phyloP scores from a whole-genome alignment of 2,797 vertebrate genomes.

The Poeciliopsis infans region DNA sequence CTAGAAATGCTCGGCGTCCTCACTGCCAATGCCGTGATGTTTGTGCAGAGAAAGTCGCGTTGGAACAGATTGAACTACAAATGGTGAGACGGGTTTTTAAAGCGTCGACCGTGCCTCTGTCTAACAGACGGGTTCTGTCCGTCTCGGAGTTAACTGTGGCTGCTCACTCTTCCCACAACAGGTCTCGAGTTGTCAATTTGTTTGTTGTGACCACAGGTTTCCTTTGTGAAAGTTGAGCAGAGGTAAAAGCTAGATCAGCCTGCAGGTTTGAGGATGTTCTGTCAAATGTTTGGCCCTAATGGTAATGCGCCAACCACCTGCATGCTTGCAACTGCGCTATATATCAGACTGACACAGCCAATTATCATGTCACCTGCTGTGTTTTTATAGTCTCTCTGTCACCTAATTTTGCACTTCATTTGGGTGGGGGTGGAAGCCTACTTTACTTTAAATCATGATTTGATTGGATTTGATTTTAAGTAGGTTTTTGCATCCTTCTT shows the following conservation, averaged over 20 bases:
- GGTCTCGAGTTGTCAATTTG: slow-evolving; percentile 24
- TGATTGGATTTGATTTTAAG: neutral
- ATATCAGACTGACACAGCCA: slow-evolving; percentile 16
- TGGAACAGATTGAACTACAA: slow-evolving; percentile 24
- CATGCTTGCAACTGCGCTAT: slow-evolving; percentile 15
- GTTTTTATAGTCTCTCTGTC: neutral
- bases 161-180: slow-evolving; percentile 40
- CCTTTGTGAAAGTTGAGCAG: slow-evolving; percentile 56
- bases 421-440: neutral
- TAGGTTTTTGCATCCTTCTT: neutral
- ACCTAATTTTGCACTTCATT: slow-evolving; percentile 8
- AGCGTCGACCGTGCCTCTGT: slow-evolving; percentile 30
- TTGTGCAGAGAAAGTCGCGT: slow-evolving; percentile 6
- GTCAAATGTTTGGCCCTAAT: neutral
- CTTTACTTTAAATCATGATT: slow-evolving; percentile 6
- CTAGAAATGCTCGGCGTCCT: neutral
- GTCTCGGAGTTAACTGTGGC: slow-evolving; percentile 32
- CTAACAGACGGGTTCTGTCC: slow-evolving; percentile 25
- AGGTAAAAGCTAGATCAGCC: slow-evolving; percentile 21
- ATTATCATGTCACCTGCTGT: slow-evolving; percentile 26
- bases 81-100: slow-evolving; percentile 31
- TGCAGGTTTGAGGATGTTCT: slow-evolving; percentile 14
- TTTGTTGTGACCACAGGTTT: slow-evolving; percentile 47
- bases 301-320: slow-evolving; percentile 5
- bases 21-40: neutral